Conservation (phyloP, 2,888 invertebrate genomes). For the Sminthurinus aureus region DNA sequence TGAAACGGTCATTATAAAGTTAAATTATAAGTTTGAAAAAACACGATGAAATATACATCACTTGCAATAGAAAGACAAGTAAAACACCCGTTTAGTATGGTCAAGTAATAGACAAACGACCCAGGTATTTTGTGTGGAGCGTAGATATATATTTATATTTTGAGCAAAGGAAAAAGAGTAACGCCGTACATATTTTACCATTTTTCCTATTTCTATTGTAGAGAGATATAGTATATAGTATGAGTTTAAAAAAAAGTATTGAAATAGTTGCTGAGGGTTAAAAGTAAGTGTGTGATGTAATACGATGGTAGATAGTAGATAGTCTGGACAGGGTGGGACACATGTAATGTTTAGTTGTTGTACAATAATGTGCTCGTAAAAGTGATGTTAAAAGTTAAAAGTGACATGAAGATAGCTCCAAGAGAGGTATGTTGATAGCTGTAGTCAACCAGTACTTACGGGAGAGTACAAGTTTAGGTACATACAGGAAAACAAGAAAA, state of each 20-base stretch:
- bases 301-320: slow-evolving; percentile 8
- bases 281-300: not conserved
- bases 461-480: no score
- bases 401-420: slow-evolving; percentile 16
- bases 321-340: slow-evolving; percentile 37
- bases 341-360: slow-evolving; percentile 29
- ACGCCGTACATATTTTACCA: not conserved
- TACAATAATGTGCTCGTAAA: slow-evolving; percentile 41
- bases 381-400: slow-evolving; percentile 31
- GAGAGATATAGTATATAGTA: not conserved
- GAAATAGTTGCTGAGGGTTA: not conserved
- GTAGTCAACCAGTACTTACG: no score
- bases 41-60: no score
- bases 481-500: no score
- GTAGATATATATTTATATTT: no score
- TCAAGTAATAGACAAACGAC: no score
- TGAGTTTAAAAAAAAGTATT: slow-evolving; percentile 20
- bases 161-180: not conserved
- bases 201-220: not conserved
- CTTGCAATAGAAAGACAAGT: no score
- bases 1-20: no score
- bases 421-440: slow-evolving; percentile 7
- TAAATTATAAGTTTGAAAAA: no score
- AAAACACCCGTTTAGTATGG: no score
- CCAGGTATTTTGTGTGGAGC: no score